Evolutionary conservation across 1,140 invertebrate species (phyloP), one percentile per base, ranked within the genome.

Genomic region (Achatina immaculata): DNA sequence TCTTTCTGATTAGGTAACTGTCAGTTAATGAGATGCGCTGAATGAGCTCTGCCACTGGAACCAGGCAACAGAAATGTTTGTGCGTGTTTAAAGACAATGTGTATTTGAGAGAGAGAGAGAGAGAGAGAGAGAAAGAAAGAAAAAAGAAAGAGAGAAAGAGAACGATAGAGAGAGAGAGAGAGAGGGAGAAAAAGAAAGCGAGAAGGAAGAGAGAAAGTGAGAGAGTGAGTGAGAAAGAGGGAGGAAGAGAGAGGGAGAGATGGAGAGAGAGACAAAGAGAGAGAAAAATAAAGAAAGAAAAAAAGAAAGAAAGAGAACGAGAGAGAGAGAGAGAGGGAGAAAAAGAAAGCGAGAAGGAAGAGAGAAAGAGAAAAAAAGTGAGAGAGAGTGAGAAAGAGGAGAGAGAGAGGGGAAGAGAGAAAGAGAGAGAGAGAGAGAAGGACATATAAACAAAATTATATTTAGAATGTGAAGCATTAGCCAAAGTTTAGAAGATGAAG

Each of bases 161-260:
- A 38, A 9, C n/a, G n/a, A n/a, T n/a, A 38, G 69, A 72, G 38
- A 72, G 69, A 72, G 38, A 72, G 69, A 72, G 38, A 42, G 38
- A 38, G 69, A 38, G 38, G 40, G 38, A 38, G 34, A 38, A 9
- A 36, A 11, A 38, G 69, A 72, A 6, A 36, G 36, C 6, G 69
- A 72, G 24, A 36, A 16, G 14, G 69, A 16, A 16, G 19, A n/a
- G 4, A 48, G 19, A 19, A 11, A 19, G 45, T 7, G 19, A 48
- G 45, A 19, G 45, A 19, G 7, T 48, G 45, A 7, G 19, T 48
- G 7, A 19, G 45, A 19, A 48, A 19, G 45, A 19, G 45, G 45
- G 45, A 48, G 45, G 7, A 48, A 48, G 7, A 19, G 45, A 48
- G 7, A 11, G 19, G 45, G 45, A 48, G 7, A 48, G 45, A 48